Base-by-base conservation (phyloP, 2,113 vertebrate species). In the Setophaga kirtlandii region DNA sequence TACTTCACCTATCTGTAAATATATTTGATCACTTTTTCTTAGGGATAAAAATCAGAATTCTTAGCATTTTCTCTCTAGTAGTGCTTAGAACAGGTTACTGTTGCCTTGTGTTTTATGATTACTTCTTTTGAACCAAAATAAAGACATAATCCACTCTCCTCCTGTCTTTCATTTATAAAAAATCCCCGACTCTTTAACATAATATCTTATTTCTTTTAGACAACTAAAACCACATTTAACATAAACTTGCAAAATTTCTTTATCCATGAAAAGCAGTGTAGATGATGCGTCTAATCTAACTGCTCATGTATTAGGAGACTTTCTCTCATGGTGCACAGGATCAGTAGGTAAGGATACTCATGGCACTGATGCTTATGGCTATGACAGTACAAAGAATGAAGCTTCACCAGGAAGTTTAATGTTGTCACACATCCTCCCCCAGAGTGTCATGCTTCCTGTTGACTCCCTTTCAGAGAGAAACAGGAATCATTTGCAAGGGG, bases 391-490 rank as follows among this genome's bases (percentile, higher is more conserved):
- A 59, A 96, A 86, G 76, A 86, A 93, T 52, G 73, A 87, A 93
- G 69, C 53, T 90, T 87, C 80, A 78, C 76, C 93, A 90, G 92
- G 88, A 96, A 94, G 86, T 81, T 92, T 46, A 83, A 68, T 3
- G 4, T 64, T 87, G 93, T 91, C 94, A 84, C 64, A 79, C 89
- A 93, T 95, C 94, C 96, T 96, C 79, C 58, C 62, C n/a, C 3
- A 3, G 8, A 12, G 56, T 82, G 93, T 94, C 92, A 93, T 80
- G 70, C 73, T 96, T 97, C 96, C 94, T 96, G 96, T 96, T 96
- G 92, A 94, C 73, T 93, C 73, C 52, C 37, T 64, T 41, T 53
- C 44, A 37, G 44, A 65, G 44, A 90, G 46, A 89, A 60, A 59
- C 37, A 52, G 89, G 89, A 91, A 82, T 94, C 20, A 18, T 19